Base-by-base conservation (phyloP, 2,113 vertebrate species). In the Corapipo altera region DNA sequence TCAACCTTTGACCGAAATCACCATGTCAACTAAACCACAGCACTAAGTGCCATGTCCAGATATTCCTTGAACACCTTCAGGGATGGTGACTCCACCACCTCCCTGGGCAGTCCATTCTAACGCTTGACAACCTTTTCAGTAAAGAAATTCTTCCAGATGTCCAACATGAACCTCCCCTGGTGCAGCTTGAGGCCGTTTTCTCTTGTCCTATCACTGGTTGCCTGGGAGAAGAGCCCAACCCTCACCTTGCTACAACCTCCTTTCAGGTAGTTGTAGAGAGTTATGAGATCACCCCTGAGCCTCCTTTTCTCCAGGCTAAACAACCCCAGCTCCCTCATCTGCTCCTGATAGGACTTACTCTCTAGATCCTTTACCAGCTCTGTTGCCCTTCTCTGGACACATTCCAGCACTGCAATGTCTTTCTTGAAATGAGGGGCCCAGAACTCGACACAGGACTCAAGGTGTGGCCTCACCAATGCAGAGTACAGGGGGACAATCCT, bases 371-470 rank as follows among this genome's bases (percentile, higher is more conserved):
- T 71, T 65, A 1, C 6, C 66, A 57, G 20, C 49, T 26, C 49
- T 0, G 0, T 0, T 32, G 24, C 24, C 66, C n/a, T 41, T n/a
- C 75, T 19, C 49, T 48, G 49, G 24, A 22, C 30, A 1, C 3
- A 0, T 20, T 54, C 27, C 55, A 77, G 55, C 46, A 35, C 37
- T 57, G 61, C 46, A 37, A 1, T 16, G 23, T 11, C 24, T 9
- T 39, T 62, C 48, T 7, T 2, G 2, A 0, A 30, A 8, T 55
- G 48, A 55, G 48, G 4, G 15, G 28, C 35, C n/a, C 74, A 54
- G 48, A 17, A 1, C 23, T 48, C 65, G 2, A 46, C 74, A 9
- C 46, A 61, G 65, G 12, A 39, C 39, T 39, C 39, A 11, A 39
- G 39, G 39, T 39, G 39, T 39, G 39, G 39, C 39, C 39, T 39